These are phyloP conservation scores for Malacoctenus gilli DNA, from an alignment of 2,797 vertebrate genomes.

Conservation along the genomic window DNA sequence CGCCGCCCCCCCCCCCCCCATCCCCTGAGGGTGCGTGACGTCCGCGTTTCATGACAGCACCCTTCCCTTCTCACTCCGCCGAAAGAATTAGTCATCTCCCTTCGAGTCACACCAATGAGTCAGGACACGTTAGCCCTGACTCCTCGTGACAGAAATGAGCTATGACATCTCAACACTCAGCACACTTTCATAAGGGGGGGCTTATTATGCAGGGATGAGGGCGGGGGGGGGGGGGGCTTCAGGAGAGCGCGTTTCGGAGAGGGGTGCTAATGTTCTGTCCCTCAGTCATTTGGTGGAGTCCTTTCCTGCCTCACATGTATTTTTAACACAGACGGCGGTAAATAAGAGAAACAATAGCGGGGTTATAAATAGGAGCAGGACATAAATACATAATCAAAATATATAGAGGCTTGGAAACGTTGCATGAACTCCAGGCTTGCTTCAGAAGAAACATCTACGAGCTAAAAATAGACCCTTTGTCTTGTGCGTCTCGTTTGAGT, in stretches of 20 bases:
- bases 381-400: no score
- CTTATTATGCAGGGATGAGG: slow-evolving; percentile 57
- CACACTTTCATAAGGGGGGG: slow-evolving; percentile 61
- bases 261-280: slow-evolving; percentile 38
- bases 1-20: no score
- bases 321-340: background rate
- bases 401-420: no score
- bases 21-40: slow-evolving; percentile 62
- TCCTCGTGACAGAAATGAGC: slow-evolving; percentile 70
- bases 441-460: no score
- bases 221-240: no score
- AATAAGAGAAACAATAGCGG: background rate
- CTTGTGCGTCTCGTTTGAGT: no score
- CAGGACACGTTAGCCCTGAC: slow-evolving; percentile 67
- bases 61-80: slow-evolving; percentile 61
- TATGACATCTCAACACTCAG: slow-evolving; percentile 73
- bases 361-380: no score
- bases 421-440: no score
- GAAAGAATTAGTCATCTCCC: slow-evolving; percentile 74
- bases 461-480: no score
- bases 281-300: slow-evolving; percentile 25
- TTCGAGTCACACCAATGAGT: slow-evolving; percentile 71
- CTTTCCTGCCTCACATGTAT: background rate
- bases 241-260: slow-evolving; percentile 49
- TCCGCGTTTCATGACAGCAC: slow-evolving; percentile 48